Evolutionary conservation across 2,113 vertebrate genomes (phyloP).

Genomic region (Rhynchomys soricoides): DNA sequence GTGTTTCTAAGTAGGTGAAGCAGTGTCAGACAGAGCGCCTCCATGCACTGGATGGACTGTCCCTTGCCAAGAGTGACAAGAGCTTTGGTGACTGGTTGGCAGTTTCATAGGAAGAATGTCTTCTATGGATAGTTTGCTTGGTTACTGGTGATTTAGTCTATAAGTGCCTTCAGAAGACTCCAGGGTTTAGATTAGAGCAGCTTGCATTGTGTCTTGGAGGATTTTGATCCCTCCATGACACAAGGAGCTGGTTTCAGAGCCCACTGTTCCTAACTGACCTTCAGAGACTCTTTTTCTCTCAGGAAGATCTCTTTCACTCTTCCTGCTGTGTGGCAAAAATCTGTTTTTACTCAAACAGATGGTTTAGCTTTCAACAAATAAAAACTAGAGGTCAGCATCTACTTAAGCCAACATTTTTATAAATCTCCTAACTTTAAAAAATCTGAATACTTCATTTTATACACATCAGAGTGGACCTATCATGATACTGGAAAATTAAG

Average conservation of each 20-base stretch:
- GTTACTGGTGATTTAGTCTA: background rate
- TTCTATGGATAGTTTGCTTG: background rate
- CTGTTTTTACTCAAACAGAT: slow-evolving; percentile 61
- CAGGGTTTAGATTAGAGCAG: background rate
- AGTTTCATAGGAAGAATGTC: background rate
- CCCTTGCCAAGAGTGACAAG: background rate
- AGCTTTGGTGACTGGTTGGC: background rate
- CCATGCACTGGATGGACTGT: background rate
- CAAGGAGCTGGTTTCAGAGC: background rate
- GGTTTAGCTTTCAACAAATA: slow-evolving; percentile 60
- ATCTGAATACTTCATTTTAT: slow-evolving; percentile 17
- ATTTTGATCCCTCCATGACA: background rate
- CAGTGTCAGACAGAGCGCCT: background rate
- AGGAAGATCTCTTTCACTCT: slow-evolving; percentile 38
- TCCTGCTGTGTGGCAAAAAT: slow-evolving; percentile 32
- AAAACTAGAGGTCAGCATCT: slow-evolving; percentile 54
- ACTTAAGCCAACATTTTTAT: slow-evolving; percentile 19
- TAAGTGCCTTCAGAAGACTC: background rate
- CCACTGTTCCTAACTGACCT: background rate
- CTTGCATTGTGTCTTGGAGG: background rate
- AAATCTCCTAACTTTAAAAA: background rate
- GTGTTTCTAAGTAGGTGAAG: background rate
- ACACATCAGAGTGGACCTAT: slow-evolving; percentile 27
- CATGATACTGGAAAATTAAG: slow-evolving; percentile 26
- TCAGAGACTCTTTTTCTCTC: background rate